phyloP scores from a whole-genome alignment of 2,113 vertebrate genomes.

The Taxidea taxus region DNA sequence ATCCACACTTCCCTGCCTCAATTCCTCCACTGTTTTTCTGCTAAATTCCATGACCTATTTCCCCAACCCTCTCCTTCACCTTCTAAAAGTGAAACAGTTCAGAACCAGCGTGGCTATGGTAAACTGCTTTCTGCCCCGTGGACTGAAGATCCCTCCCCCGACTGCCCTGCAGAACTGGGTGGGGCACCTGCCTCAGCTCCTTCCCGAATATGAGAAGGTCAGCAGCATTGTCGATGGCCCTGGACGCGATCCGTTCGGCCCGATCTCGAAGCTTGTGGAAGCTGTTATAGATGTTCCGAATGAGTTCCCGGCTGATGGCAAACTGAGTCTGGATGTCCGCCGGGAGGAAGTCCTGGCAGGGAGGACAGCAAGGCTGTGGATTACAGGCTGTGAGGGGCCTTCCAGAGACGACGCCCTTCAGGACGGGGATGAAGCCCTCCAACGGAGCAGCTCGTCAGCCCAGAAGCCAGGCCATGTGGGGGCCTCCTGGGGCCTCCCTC shows the following conservation, averaged over 20 bases:
- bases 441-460: accelerated
- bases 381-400: accelerated
- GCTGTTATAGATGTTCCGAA: slow-evolving; percentile 94
- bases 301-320: slow-evolving; percentile 92
- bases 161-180: accelerated
- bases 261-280: slow-evolving; percentile 94
- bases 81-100: neutral
- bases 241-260: slow-evolving; percentile 91
- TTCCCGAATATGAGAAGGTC: slow-evolving; percentile 95
- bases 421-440: accelerated
- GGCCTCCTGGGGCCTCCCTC: neutral
- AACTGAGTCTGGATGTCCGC: slow-evolving; percentile 95
- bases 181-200: slow-evolving; percentile 89
- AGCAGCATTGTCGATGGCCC: slow-evolving; percentile 92
- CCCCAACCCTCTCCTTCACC: neutral
- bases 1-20: neutral
- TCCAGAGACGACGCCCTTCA: accelerated
- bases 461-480: neutral
- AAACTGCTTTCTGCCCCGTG: neutral
- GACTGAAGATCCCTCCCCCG: neutral
- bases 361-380: accelerated
- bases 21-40: neutral
- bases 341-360: slow-evolving; percentile 93
- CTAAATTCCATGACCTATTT: accelerated
- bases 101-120: accelerated